Percentiles rank a stretch among this genome's conserved stretches.
phyloP scores from a whole-genome alignment of 2,113 vertebrate species.

The Uria lomvia region DNA sequence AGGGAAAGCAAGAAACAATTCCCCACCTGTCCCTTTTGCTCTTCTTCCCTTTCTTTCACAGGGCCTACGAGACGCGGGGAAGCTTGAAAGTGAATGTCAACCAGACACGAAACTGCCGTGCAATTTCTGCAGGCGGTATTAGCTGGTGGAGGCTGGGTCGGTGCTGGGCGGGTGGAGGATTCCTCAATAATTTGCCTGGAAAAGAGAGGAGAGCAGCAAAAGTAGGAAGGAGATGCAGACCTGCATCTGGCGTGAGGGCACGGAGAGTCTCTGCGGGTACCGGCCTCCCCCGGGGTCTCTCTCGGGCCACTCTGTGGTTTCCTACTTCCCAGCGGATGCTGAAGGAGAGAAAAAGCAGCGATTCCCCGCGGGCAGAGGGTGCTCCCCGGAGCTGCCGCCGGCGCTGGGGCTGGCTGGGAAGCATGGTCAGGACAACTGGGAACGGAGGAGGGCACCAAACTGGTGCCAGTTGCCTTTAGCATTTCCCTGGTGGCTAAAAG shows the following conservation, averaged over 20 bases:
- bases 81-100: neutral
- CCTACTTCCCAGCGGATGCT: neutral
- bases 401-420: fast-evolving
- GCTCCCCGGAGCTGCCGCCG: neutral
- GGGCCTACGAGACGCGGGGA: neutral
- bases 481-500: neutral
- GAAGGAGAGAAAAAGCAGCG: fast-evolving
- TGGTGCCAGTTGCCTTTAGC: neutral
- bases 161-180: neutral
- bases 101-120: neutral
- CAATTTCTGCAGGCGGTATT: neutral
- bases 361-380: fast-evolving
- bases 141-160: neutral
- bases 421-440: neutral
- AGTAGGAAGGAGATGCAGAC: neutral
- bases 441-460: neutral
- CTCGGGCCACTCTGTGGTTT: neutral
- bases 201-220: neutral
- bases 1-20: neutral
- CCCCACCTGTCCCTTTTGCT: neutral
- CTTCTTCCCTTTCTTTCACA: neutral
- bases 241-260: neutral
- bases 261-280: neutral
- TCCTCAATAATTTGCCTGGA: neutral
- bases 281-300: neutral